phyloP scores from a whole-genome alignment of 2,113 vertebrate species.

The Eidolon helvum region DNA sequence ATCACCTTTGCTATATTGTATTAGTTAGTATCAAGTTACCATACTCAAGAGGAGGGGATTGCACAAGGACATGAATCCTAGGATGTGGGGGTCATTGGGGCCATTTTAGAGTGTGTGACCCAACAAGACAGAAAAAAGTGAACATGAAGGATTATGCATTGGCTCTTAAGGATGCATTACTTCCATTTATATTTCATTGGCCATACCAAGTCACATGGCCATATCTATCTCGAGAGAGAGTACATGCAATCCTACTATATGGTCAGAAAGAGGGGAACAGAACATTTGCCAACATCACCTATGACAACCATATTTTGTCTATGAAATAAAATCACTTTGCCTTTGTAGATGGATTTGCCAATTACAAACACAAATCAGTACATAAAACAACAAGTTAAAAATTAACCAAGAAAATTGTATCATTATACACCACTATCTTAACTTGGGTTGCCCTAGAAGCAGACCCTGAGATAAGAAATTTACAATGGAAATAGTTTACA shows the following conservation, averaged over 20 bases:
- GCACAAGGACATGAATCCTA: background rate
- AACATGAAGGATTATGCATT: background rate
- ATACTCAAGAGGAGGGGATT: background rate
- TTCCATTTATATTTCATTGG: background rate
- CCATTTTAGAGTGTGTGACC: background rate
- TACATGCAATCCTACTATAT: background rate
- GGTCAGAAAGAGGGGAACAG: background rate
- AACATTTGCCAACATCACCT: background rate
- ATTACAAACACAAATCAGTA: background rate
- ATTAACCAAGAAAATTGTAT: background rate
- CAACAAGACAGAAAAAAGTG: background rate
- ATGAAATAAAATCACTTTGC: constrained; percentile 22
- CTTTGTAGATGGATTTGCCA: background rate
- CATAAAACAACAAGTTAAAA: background rate
- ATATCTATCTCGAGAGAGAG: background rate
- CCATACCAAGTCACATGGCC: background rate
- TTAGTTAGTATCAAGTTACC: background rate
- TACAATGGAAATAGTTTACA: background rate
- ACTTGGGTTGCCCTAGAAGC: background rate
- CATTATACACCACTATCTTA: background rate
- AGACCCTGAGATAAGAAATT: background rate
- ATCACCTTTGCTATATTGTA: background rate
- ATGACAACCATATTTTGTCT: background rate
- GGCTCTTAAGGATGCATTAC: background rate
- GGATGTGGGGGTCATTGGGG: too few relatives aligned